Percentiles rank a stretch among this genome's conserved stretches.
Conservation (phyloP, 2,113 vertebrate genomes). For the Pampusana beccarii region DNA sequence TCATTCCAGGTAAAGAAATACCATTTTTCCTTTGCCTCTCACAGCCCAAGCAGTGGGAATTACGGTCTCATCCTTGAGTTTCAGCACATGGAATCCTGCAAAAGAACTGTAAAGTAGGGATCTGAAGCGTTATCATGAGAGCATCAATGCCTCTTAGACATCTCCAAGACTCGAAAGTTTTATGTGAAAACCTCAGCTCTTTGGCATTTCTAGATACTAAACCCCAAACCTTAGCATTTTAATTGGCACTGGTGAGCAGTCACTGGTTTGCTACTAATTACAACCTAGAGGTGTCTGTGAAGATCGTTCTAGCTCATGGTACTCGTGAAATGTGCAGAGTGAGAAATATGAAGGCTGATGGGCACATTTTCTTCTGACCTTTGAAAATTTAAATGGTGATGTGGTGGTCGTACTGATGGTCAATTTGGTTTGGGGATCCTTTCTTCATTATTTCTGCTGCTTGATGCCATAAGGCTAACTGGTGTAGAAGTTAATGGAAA, state of each 20-base stretch:
- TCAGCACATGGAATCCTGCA: neutral
- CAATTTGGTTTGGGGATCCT: constrained; percentile 4
- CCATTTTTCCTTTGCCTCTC: neutral
- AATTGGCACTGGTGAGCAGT: neutral
- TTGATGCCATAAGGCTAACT: constrained; percentile 13
- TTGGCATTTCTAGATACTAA: constrained; percentile 13
- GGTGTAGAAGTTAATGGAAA: constrained; percentile 54
- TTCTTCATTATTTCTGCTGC: constrained; percentile 41
- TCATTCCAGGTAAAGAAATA: neutral
- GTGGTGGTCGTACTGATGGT: neutral
- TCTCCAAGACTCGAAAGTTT: neutral
- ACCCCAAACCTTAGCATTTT: neutral
- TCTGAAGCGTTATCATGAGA: neutral
- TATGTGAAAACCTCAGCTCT: neutral
- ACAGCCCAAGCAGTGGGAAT: neutral
- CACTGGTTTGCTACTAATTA: constrained; percentile 15
- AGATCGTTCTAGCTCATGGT: neutral
- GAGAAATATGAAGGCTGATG: neutral
- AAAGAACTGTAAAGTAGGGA: neutral
- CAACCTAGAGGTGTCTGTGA: neutral
- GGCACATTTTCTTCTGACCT: constrained; percentile 37
- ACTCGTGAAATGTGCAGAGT: neutral
- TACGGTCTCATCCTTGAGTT: neutral
- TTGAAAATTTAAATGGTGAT: constrained; percentile 17
- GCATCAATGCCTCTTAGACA: neutral